A percentile compares a stretch with the other conserved stretches of the same genome.
Conservation (phyloP, 2,797 vertebrate species). For the Psittacula derbiana region DNA sequence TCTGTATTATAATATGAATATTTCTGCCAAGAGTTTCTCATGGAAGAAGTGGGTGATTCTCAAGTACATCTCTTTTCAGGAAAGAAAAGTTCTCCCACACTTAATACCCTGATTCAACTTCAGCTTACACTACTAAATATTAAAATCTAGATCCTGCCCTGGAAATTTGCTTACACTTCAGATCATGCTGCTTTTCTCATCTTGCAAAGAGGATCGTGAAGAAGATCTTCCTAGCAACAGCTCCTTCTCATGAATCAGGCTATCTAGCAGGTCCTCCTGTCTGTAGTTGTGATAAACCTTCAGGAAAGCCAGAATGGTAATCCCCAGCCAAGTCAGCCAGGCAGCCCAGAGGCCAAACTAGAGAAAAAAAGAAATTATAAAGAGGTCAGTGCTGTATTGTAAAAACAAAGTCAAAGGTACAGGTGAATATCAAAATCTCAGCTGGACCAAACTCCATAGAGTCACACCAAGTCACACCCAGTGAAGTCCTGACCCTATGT, state of each 20-base stretch:
- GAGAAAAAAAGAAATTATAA: conserved; percentile 4
- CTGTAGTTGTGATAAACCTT: conserved; percentile 95
- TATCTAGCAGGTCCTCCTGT: conserved; percentile 93
- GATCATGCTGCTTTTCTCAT: conserved; percentile 90
- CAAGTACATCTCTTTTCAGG: background rate
- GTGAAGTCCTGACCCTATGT: background rate
- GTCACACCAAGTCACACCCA: rapidly evolving
- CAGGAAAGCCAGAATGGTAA: conserved; percentile 91
- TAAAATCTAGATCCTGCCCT: conserved; percentile 34
- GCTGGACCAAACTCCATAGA: background rate
- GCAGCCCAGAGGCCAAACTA: conserved; percentile 96
- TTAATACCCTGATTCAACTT: background rate
- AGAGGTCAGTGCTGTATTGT: background rate
- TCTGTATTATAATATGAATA: background rate
- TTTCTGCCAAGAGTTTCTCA: background rate
- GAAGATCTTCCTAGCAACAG: conserved; percentile 87
- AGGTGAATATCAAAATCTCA: background rate
- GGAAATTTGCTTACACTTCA: conserved; percentile 67
- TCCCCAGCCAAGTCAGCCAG: conserved; percentile 95
- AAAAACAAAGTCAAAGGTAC: background rate
- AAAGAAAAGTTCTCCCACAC: background rate
- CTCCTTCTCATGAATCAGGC: conserved; percentile 94
- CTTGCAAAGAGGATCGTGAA: conserved; percentile 76
- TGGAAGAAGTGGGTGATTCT: background rate
- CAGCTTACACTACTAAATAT: background rate